Evolutionary conservation across 2,113 vertebrate species (phyloP).

Genomic region (Cercocebus atys): DNA sequence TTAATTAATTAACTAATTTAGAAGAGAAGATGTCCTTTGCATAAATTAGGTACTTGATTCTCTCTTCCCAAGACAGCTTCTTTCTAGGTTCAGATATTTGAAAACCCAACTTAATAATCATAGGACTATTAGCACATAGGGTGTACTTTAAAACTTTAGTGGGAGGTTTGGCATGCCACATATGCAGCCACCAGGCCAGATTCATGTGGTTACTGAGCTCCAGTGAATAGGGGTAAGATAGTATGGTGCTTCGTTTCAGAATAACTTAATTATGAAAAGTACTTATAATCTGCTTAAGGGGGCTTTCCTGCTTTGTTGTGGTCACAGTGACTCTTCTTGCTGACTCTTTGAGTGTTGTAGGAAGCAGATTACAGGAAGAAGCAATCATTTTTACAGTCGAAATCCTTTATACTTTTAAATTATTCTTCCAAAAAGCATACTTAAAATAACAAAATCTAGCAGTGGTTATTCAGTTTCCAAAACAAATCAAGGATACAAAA

Average conservation of each 20-base stretch:
- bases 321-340: neutral
- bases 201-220: neutral
- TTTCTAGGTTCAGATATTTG: neutral
- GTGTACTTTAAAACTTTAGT: neutral
- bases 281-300: neutral
- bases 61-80: neutral
- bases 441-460: neutral
- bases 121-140: neutral
- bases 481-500: neutral
- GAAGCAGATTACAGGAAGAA: neutral
- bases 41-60: neutral
- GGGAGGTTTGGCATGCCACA: neutral
- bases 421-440: neutral
- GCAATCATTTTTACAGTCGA: neutral
- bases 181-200: neutral
- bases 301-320: neutral
- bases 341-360: neutral
- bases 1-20: neutral
- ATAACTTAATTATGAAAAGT: neutral
- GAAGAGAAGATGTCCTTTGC: neutral
- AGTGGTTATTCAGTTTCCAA: neutral
- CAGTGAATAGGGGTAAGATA: neutral
- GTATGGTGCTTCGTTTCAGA: neutral
- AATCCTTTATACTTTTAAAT: constrained; percentile 34
- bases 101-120: neutral